A percentile compares a stretch with the other conserved stretches of the same genome.
phyloP scores from a whole-genome alignment of 2,797 vertebrate species.

The Sternotherus odoratus region DNA sequence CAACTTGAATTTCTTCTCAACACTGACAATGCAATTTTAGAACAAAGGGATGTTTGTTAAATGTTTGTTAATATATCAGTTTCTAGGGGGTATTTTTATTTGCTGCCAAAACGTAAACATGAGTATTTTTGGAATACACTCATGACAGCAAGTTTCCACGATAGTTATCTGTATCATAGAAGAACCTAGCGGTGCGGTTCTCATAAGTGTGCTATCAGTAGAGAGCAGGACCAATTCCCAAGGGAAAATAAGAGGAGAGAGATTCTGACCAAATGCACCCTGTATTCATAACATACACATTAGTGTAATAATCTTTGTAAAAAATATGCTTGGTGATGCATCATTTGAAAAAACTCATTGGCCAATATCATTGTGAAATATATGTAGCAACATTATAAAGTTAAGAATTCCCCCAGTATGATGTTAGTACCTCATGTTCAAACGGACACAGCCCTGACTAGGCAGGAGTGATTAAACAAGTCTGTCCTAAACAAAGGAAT shows the following conservation, averaged over 20 bases:
- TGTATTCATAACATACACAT: neutral
- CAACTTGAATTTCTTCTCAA: neutral
- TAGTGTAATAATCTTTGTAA: neutral
- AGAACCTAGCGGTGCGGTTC: neutral
- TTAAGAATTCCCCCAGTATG: too few species aligned
- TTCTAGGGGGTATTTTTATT: neutral
- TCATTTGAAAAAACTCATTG: neutral
- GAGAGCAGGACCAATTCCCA: neutral
- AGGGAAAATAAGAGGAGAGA: neutral
- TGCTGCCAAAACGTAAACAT: neutral
- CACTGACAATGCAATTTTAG: neutral
- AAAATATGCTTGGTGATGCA: neutral
- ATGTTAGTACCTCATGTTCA: too few species aligned
- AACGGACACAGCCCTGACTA: too few species aligned
- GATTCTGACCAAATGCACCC: neutral
- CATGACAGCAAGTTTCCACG: neutral
- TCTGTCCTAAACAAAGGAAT: too few species aligned
- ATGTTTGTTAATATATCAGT: neutral
- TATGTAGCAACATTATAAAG: too few species aligned
- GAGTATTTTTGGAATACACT: neutral
- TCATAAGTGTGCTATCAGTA: neutral
- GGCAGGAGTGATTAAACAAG: too few species aligned
- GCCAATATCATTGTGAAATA: neutral
- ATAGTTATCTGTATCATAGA: fast-evolving
- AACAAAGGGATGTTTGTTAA: neutral